These are phyloP conservation scores for Chromobotia macracanthus DNA, from an alignment of 2,797 vertebrate species.

Conservation along the genomic window DNA sequence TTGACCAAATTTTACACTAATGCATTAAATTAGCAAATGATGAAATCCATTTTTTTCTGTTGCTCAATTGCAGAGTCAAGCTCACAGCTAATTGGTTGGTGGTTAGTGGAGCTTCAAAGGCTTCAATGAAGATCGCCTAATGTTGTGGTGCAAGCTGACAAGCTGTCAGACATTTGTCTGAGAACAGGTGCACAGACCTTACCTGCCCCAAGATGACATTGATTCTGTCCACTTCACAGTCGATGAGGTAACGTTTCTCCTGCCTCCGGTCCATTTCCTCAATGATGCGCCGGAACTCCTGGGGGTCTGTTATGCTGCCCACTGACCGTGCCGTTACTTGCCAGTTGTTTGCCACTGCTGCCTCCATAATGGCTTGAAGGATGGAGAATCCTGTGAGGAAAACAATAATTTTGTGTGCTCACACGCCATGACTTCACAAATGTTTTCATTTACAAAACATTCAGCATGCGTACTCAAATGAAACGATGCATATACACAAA, in stretches of 20 bases:
- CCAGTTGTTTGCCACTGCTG: conserved; percentile 98
- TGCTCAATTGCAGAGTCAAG: no score
- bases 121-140: no score
- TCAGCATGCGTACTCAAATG: background rate
- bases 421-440: background rate
- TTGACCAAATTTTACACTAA: no score
- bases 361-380: conserved; percentile 98
- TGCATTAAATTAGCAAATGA: no score
- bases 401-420: conserved; percentile 19
- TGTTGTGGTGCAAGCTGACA: background rate
- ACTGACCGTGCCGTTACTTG: conserved; percentile 98
- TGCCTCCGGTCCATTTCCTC: conserved; percentile 99
- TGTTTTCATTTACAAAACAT: conserved; percentile 24
- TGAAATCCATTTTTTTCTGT: no score
- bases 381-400: conserved; percentile 89
- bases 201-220: conserved; percentile 98
- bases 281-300: conserved; percentile 96
- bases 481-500: no score
- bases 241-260: conserved; percentile 96
- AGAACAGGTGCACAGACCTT: conserved; percentile 41
- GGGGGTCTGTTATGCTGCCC: conserved; percentile 91
- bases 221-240: conserved; percentile 96
- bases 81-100: background rate
- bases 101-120: background rate
- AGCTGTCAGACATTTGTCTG: background rate